These are phyloP conservation scores for Cryptosula pallasiana DNA, from an alignment of 2,888 invertebrate genomes.

Conservation along the genomic window DNA sequence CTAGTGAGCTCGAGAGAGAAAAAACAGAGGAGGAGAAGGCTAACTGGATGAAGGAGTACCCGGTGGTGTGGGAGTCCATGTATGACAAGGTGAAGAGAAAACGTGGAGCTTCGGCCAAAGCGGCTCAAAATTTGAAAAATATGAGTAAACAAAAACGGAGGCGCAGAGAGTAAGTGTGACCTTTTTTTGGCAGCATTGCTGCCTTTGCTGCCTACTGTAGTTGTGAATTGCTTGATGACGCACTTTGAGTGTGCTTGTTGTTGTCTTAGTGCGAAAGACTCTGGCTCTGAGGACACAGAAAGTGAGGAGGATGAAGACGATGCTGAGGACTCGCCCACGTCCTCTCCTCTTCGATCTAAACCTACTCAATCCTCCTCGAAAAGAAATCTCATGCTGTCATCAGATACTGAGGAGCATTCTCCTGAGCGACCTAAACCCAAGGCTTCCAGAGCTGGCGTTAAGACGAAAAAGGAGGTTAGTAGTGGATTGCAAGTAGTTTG, in stretches of 20 bases:
- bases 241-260: too few species aligned
- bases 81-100: slow-evolving; percentile 69
- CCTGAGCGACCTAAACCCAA: neutral
- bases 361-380: neutral
- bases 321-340: neutral
- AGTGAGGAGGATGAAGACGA: neutral
- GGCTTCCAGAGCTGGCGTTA: neutral
- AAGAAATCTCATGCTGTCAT: neutral
- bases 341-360: slow-evolving; percentile 9
- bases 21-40: slow-evolving; percentile 28
- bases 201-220: too few species aligned
- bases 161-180: neutral
- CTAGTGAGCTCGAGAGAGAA: slow-evolving; percentile 21
- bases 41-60: slow-evolving; percentile 29
- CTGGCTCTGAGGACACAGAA: neutral
- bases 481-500: too few species aligned
- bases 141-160: neutral
- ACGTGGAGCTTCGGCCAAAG: neutral
- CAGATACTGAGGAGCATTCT: neutral
- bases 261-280: neutral
- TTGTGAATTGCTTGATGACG: too few species aligned
- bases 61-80: slow-evolving; percentile 75
- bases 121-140: slow-evolving; percentile 30
- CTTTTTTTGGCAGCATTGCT: neutral
- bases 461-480: neutral